Conservation (phyloP, 2,113 vertebrate species). For the Lasiurus cinereus region DNA sequence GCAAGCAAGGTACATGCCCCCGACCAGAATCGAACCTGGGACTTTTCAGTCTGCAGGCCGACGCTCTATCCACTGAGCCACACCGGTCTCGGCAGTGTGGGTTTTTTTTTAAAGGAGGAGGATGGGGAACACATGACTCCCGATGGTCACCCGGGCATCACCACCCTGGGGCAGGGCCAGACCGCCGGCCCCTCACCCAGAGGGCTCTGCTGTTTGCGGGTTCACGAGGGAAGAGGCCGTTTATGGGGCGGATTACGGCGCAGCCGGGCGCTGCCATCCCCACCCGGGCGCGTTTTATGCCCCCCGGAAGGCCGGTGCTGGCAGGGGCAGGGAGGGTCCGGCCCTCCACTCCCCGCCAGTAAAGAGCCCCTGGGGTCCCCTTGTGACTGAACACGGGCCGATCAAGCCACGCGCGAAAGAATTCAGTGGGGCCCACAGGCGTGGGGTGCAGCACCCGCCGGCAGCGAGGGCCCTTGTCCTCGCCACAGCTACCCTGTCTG, state of each 20-base stretch:
- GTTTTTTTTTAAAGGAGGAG: too few relatives aligned
- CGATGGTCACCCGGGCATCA: too few relatives aligned
- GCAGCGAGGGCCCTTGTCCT: neutral
- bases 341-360: neutral
- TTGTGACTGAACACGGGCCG: neutral
- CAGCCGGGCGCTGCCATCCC: neutral
- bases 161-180: neutral
- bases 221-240: constrained; percentile 84
- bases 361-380: neutral
- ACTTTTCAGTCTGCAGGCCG: too few relatives aligned
- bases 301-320: neutral
- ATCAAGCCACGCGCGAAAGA: constrained; percentile 28
- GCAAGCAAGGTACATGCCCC: too few relatives aligned
- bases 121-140: too few relatives aligned
- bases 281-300: neutral
- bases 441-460: neutral
- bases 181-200: constrained; percentile 66
- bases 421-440: neutral
- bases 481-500: accelerated
- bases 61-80: too few relatives aligned
- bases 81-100: too few relatives aligned
- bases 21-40: too few relatives aligned
- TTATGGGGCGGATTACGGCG: neutral
- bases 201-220: constrained; percentile 84
- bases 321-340: neutral